A percentile compares a stretch with the other conserved stretches of the same genome.
These are phyloP conservation scores for Oophaga sylvatica DNA, from an alignment of 2,797 vertebrate species.

Conservation along the genomic window DNA sequence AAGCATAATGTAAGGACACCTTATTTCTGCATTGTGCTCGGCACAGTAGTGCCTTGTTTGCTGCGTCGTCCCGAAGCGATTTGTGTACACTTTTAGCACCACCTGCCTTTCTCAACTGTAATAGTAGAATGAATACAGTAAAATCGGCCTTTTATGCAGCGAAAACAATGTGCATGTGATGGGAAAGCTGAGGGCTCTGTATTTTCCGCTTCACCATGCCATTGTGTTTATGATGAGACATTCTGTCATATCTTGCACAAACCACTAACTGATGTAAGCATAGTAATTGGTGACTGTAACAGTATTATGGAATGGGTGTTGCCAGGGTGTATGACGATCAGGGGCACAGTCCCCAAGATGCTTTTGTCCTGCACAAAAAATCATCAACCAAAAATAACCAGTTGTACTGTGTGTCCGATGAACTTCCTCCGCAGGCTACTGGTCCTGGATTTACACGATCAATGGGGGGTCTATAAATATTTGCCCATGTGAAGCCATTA, in stretches of 20 bases:
- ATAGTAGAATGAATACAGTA: conserved; percentile 9
- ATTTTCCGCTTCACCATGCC: background rate
- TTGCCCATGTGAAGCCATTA: too few species aligned
- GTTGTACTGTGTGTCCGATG: too few species aligned
- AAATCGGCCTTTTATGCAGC: conserved; percentile 30
- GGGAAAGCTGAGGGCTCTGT: background rate
- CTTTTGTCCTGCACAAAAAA: too few species aligned
- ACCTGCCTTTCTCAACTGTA: conserved; percentile 17
- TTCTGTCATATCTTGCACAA: background rate
- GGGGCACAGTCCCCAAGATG: too few species aligned
- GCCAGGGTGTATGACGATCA: too few species aligned
- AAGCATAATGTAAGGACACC: background rate
- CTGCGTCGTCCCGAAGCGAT: background rate
- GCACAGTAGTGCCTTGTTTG: background rate
- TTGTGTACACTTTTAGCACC: conserved; percentile 2
- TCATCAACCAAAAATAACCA: too few species aligned
- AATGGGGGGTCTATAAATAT: too few species aligned
- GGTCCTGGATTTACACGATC: too few species aligned
- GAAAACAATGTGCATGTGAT: conserved; percentile 22
- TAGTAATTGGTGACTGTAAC: conserved; percentile 4
- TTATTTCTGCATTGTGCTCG: background rate
- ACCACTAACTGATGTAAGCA: conserved; percentile 25
- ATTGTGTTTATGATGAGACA: background rate
- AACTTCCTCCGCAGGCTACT: too few species aligned
- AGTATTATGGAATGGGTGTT: background rate